A percentile compares a stretch with the other conserved stretches of the same genome.
phyloP scores from a whole-genome alignment of 2,888 invertebrate genomes.

The Tuta absoluta region DNA sequence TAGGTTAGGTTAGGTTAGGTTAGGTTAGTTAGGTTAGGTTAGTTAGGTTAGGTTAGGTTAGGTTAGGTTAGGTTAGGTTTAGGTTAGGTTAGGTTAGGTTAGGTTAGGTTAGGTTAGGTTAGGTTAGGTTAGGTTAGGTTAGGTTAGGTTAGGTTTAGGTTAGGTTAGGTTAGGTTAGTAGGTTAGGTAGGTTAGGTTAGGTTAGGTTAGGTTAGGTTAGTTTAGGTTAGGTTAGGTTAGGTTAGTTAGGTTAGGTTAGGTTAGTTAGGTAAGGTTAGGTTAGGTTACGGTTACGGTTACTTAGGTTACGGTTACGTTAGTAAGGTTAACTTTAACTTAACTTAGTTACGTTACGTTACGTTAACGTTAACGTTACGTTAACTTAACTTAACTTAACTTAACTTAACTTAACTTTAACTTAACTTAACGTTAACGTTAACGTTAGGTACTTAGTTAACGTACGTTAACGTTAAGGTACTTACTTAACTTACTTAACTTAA shows the following conservation, averaged over 20 bases:
- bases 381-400: constrained; percentile 32
- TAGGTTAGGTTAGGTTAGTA: too few species aligned
- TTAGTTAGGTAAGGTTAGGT: constrained; percentile 35
- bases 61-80: constrained; percentile 31
- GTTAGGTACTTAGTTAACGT: too few species aligned
- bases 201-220: constrained; percentile 31
- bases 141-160: constrained; percentile 28
- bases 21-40: constrained; percentile 39
- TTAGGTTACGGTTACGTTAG: constrained; percentile 31
- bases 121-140: constrained; percentile 29
- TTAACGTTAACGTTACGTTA: constrained; percentile 32
- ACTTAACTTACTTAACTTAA: too few species aligned
- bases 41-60: constrained; percentile 33
- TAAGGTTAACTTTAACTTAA: constrained; percentile 35
- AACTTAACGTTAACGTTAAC: too few species aligned
- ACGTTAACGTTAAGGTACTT: too few species aligned
- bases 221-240: constrained; percentile 31
- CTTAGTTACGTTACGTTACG: constrained; percentile 34
- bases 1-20: constrained; percentile 36
- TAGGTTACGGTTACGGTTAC: constrained; percentile 37
- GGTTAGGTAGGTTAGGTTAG: too few species aligned
- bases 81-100: constrained; percentile 29
- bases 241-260: constrained; percentile 32
- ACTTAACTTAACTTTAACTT: constrained; percentile 34
- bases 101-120: constrained; percentile 30